These are phyloP conservation scores for Muscicapa comitata DNA, from an alignment of 2,797 vertebrate species.

Conservation along the genomic window DNA sequence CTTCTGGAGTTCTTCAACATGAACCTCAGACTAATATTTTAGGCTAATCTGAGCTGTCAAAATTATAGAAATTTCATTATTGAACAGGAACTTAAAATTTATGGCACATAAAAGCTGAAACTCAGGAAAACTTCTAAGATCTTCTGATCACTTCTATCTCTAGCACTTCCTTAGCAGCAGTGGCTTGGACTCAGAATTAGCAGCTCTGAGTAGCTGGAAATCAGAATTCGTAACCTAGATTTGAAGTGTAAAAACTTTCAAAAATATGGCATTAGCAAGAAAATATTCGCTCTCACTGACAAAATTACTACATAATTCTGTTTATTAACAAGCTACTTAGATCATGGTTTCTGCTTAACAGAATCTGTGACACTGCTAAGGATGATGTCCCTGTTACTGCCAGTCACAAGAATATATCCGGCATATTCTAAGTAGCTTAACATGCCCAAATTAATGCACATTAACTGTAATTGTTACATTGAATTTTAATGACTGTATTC, in stretches of 20 bases:
- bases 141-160: not conserved
- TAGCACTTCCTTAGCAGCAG: not conserved
- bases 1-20: not conserved
- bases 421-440: not conserved
- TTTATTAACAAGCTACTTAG: not conserved
- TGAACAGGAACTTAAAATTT: not conserved
- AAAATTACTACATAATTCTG: not conserved
- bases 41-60: not conserved
- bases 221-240: not conserved
- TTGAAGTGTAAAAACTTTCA: not conserved
- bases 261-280: not conserved
- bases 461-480: not conserved
- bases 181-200: not conserved
- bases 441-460: not conserved
- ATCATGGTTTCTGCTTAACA: not conserved
- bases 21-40: not conserved
- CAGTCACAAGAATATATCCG: not conserved
- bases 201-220: not conserved
- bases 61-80: not conserved
- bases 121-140: not conserved
- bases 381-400: not conserved
- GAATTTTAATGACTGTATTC: not conserved
- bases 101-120: not conserved
- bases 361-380: not conserved
- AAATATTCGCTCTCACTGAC: not conserved